Percentiles rank a stretch among this genome's conserved stretches.
phyloP scores from a whole-genome alignment of 1,140 invertebrate species.

The Eulimnadia texana region DNA sequence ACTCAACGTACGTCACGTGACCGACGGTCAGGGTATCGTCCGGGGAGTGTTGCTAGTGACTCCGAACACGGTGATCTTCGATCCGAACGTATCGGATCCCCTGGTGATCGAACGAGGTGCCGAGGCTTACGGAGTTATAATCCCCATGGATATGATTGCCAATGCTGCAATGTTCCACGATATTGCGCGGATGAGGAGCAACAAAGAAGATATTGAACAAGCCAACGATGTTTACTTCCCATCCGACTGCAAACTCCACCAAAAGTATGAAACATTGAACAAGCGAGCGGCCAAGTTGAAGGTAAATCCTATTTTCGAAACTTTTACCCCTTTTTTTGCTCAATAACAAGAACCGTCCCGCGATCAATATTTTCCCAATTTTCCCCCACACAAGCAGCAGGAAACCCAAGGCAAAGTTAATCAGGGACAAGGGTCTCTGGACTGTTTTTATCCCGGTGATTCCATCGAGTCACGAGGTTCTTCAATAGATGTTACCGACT shows the following conservation, averaged over 20 bases:
- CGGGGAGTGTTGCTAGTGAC: slow-evolving; percentile 91
- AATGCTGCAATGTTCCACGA: slow-evolving; percentile 85
- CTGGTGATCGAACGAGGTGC: slow-evolving; percentile 90
- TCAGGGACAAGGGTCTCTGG: too few species aligned
- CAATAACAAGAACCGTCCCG: too few species aligned
- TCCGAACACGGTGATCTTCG: slow-evolving; percentile 97
- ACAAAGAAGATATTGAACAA: slow-evolving; percentile 32
- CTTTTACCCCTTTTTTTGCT: not conserved
- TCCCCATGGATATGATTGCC: slow-evolving; percentile 83
- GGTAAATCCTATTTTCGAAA: not conserved
- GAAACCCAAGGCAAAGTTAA: too few species aligned
- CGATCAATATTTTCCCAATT: not conserved
- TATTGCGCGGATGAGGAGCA: slow-evolving; percentile 83
- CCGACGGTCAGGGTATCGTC: slow-evolving; percentile 85
- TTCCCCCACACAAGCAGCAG: not conserved
- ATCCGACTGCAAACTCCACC: not conserved
- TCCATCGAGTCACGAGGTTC: too few species aligned
- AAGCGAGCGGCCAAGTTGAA: not conserved
- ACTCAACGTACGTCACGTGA: slow-evolving; percentile 85
- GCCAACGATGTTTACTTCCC: not conserved
- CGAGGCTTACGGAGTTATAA: slow-evolving; percentile 91
- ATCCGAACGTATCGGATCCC: slow-evolving; percentile 90
- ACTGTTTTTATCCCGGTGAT: too few species aligned
- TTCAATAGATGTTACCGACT: too few species aligned
- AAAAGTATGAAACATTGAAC: not conserved